Conservation (phyloP, 2,797 vertebrate genomes). For the Thaleichthys pacificus region DNA sequence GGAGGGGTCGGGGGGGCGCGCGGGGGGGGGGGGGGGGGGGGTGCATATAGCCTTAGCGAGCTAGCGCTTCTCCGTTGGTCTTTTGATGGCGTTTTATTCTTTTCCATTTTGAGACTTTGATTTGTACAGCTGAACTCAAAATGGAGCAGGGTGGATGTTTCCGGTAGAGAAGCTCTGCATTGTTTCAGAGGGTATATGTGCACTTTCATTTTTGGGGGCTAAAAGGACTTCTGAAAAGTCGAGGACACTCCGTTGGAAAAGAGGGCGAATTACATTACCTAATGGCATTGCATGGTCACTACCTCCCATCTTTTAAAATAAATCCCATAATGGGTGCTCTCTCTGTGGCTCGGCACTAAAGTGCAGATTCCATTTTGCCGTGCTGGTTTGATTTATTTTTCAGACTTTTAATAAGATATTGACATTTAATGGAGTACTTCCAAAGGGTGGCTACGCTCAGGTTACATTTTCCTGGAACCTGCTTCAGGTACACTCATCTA, state of each 20-base stretch:
- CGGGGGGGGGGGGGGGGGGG: conserved; percentile 36
- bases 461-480: conserved; percentile 46
- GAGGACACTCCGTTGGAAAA: conserved; percentile 28
- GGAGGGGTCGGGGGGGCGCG: conserved; percentile 28
- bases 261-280: conserved; percentile 57
- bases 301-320: conserved; percentile 60
- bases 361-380: conserved; percentile 66
- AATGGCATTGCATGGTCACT: conserved; percentile 80
- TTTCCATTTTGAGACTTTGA: conserved; percentile 55
- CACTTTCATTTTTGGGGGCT: conserved; percentile 24
- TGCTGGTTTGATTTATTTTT: conserved; percentile 68
- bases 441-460: conserved; percentile 66
- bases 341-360: conserved; percentile 74
- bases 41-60: conserved; percentile 68
- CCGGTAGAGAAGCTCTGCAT: conserved; percentile 45
- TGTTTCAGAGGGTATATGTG: conserved; percentile 51
- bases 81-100: conserved; percentile 76
- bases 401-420: conserved; percentile 71
- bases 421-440: conserved; percentile 70
- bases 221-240: conserved; percentile 59
- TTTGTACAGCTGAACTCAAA: conserved; percentile 42
- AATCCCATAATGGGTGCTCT: conserved; percentile 73
- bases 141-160: conserved; percentile 53
- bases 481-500: conserved; percentile 34
- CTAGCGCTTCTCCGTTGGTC: conserved; percentile 70